Evolutionary conservation across 2,797 vertebrate species (phyloP), one percentile per base, ranked within the genome.

Genomic region (Sebastes dallii): DNA sequence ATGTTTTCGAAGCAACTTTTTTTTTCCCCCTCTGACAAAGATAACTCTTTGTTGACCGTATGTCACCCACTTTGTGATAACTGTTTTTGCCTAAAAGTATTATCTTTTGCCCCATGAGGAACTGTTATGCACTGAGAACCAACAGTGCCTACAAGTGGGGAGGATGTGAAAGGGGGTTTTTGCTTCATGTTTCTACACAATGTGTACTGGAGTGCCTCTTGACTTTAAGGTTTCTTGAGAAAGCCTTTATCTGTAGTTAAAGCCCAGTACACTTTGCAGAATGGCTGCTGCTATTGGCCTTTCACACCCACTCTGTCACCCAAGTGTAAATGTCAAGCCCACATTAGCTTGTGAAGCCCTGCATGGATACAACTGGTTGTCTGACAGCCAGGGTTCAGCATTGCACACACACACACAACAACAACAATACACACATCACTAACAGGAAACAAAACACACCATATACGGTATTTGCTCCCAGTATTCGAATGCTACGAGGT

Each of bases 271-370:
- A 83, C 86, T 86, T 85, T 89, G 82, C 83, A 75, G 83, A 90
- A 88, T 75, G 83, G 81, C 84, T 82, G 82, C 78, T 72, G 71
- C 88, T 89, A 85, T 87, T 92, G 91, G 89, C 93, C 93, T 94
- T 95, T 94, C 80, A 90, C 88, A 88, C 88, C 75, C 87, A 86
- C 90, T 85, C 87, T 78, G 89, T 92, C 92, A 91, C 89, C 88
- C 83, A 81, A 86, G 84, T 94, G 85, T 91, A 95, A 95, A 95
- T 94, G 94, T 94, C 93, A 95, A 90, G 76, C 83, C 67, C 78
- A 81, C 85, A 88, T 86, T 91, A 91, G 84, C 90, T 89, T 86
- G 80, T 88, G 86, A 86, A 81, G 77, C 70, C 77, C 67, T 74
- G 81, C 80, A 87, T 84, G 77, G 81, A 88, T 83, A 82, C 82